Conservation (phyloP, 2,113 vertebrate genomes). For the Micromys minutus region DNA sequence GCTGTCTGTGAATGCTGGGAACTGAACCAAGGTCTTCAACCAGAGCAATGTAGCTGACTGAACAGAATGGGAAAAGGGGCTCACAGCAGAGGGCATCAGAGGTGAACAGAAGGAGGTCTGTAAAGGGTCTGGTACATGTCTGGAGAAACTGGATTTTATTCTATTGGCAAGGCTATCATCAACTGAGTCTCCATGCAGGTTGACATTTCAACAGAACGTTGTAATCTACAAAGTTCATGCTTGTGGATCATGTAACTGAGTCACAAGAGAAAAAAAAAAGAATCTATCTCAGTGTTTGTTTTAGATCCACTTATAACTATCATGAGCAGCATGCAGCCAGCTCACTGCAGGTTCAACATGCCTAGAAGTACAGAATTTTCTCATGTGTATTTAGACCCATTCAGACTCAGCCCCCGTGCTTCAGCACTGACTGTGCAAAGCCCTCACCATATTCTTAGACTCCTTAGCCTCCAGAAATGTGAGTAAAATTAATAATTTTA, state of each 20-base stretch:
- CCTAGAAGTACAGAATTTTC: not conserved
- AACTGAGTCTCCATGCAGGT: not conserved
- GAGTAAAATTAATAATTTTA: not conserved
- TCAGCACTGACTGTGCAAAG: not conserved
- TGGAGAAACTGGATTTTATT: not conserved
- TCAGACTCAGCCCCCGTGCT: not conserved
- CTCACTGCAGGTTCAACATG: not conserved
- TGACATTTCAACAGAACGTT: not conserved
- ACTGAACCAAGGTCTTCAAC: not conserved
- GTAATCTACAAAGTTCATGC: not conserved
- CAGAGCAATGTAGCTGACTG: not conserved
- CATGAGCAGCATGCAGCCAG: not conserved
- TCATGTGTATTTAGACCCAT: not conserved
- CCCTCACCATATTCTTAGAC: not conserved
- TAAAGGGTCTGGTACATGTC: not conserved
- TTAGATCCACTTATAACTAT: not conserved
- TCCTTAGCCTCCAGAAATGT: not conserved
- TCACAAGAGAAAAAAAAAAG: not conserved
- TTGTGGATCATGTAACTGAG: not conserved
- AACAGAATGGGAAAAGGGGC: not conserved
- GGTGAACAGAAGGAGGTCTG: not conserved
- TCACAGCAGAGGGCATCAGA: not conserved
- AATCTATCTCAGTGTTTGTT: not conserved
- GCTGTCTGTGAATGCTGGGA: not conserved
- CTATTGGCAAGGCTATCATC: not conserved